Conservation (phyloP, 2,113 vertebrate genomes). For the Cichladusa arquata region DNA sequence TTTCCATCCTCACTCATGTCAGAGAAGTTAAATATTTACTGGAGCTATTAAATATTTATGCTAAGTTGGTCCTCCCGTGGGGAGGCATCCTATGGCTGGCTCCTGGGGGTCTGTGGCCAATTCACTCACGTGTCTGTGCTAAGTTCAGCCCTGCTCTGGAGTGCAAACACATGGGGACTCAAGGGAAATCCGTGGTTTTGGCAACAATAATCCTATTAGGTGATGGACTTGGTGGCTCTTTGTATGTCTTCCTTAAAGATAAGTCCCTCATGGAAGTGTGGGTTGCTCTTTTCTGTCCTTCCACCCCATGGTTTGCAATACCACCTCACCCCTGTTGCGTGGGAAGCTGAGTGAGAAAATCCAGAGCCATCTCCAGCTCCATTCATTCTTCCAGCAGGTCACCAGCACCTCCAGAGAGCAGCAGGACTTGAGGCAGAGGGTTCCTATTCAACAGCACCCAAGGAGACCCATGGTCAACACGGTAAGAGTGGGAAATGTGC, state of each 20-base stretch:
- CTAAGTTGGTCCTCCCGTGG: background rate
- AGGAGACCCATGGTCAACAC: accelerated
- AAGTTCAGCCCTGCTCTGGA: background rate
- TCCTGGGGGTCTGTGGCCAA: background rate
- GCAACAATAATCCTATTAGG: background rate
- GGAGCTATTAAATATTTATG: conserved; percentile 64
- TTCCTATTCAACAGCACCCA: background rate
- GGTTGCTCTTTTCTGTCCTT: background rate
- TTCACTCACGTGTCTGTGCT: background rate
- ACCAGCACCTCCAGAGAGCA: background rate
- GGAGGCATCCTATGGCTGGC: background rate
- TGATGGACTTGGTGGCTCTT: background rate
- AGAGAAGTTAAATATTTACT: conserved; percentile 72
- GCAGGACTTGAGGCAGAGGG: accelerated
- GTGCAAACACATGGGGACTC: background rate
- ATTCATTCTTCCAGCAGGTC: background rate
- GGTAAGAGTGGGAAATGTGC: accelerated
- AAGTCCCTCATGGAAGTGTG: background rate
- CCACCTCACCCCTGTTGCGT: accelerated
- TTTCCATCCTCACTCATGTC: conserved; percentile 57
- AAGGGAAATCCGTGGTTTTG: background rate
- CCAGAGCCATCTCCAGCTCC: background rate
- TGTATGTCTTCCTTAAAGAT: background rate
- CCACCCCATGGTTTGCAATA: background rate
- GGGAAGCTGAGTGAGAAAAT: background rate